These are phyloP conservation scores for Volucella zonaria DNA, from an alignment of 2,888 invertebrate genomes.

Conservation along the genomic window DNA sequence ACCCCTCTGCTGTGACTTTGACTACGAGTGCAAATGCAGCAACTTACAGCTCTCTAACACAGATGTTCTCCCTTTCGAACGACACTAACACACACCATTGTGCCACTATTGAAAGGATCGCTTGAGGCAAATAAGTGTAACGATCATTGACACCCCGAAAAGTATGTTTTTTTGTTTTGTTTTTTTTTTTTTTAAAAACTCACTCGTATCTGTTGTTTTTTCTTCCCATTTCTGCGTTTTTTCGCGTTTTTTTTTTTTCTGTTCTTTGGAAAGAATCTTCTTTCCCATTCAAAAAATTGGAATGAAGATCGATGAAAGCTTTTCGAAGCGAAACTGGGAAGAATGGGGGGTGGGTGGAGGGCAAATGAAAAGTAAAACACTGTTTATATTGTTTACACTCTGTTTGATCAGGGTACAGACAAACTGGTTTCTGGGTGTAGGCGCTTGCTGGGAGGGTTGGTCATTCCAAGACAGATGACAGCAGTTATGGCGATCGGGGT, in stretches of 20 bases:
- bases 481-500: slow-evolving; percentile 61
- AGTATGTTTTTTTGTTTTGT: slow-evolving; percentile 9
- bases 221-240: slow-evolving; percentile 24
- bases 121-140: slow-evolving; percentile 60
- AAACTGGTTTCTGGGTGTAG: not conserved
- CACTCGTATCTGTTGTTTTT: slow-evolving; percentile 1
- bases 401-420: slow-evolving; percentile 42
- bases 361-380: slow-evolving; percentile 33
- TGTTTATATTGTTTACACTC: slow-evolving; percentile 54
- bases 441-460: not conserved
- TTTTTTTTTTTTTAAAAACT: slow-evolving; percentile 35
- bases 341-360: slow-evolving; percentile 17
- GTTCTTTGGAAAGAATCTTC: slow-evolving; percentile 9
- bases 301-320: slow-evolving; percentile 17
- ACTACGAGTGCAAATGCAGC: slow-evolving; percentile 11
- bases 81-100: slow-evolving; percentile 39
- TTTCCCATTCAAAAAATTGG: slow-evolving; percentile 41
- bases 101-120: slow-evolving; percentile 35
- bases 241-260: slow-evolving; percentile 11
- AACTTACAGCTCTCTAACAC: not conserved
- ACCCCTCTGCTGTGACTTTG: slow-evolving; percentile 25
- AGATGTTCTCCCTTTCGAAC: not conserved
- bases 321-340: slow-evolving; percentile 29
- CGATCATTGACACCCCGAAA: slow-evolving; percentile 70
- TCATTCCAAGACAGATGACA: slow-evolving; percentile 56